Evolutionary conservation across 2,888 invertebrate genomes (phyloP).

Genomic region (Andrena minutula): DNA sequence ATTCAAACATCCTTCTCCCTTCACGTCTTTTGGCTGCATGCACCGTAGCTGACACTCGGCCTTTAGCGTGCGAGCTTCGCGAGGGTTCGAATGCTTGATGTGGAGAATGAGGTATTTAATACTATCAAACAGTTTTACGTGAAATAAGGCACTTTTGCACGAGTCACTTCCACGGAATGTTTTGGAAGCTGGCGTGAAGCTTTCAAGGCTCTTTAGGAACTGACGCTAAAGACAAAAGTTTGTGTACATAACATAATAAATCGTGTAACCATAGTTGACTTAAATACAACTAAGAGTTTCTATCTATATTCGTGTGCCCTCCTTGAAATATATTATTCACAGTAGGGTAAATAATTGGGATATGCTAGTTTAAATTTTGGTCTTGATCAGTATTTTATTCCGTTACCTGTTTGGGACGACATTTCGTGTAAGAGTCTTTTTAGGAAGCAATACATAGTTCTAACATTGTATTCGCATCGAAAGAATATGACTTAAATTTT

Average conservation of each 20-base stretch:
- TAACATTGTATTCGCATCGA: neutral
- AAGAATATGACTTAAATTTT: neutral
- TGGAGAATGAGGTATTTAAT: slow-evolving; percentile 17
- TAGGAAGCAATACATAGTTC: neutral
- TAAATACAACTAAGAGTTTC: too few relatives aligned
- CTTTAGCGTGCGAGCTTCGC: neutral
- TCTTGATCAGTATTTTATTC: neutral
- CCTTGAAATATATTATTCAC: too few relatives aligned
- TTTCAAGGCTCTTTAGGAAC: neutral
- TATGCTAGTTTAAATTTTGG: neutral
- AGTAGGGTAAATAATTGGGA: neutral
- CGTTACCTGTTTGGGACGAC: neutral
- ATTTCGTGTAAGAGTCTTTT: neutral
- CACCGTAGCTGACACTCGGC: neutral
- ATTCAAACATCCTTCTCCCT: neutral
- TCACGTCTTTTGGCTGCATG: slow-evolving; percentile 30
- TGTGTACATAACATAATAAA: neutral
- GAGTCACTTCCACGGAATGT: neutral
- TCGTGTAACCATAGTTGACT: neutral
- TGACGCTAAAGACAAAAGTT: slow-evolving; percentile 16
- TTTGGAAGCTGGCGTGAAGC: neutral
- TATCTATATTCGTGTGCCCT: too few relatives aligned
- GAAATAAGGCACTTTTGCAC: neutral
- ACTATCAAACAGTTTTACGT: neutral
- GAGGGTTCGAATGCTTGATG: neutral